phyloP scores from a whole-genome alignment of 2,888 invertebrate genomes.

The Protonemura montana region DNA sequence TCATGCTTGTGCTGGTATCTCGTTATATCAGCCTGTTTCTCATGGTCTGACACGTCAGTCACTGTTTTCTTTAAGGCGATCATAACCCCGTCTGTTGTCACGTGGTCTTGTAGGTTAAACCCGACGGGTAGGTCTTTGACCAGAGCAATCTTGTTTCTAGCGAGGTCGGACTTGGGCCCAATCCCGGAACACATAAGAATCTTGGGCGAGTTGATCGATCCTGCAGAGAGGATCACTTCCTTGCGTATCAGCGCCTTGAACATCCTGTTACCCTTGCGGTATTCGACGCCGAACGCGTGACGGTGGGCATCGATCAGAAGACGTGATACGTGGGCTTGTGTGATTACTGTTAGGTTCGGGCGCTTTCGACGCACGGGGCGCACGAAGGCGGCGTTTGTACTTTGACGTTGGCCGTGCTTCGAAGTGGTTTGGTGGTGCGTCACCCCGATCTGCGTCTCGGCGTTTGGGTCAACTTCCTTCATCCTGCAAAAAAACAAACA shows the following conservation, averaged over 20 bases:
- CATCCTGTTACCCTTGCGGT: constrained; percentile 52
- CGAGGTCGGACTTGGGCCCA: constrained; percentile 67
- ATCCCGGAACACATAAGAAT: constrained; percentile 72
- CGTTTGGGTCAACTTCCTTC: constrained; percentile 58
- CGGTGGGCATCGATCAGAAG: constrained; percentile 60
- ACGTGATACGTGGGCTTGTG: constrained; percentile 64
- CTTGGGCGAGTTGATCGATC: constrained; percentile 68
- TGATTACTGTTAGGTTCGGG: constrained; percentile 61
- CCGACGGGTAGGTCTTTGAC: constrained; percentile 69
- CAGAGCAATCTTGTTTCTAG: constrained; percentile 61
- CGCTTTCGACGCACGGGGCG: constrained; percentile 67
- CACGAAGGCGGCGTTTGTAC: constrained; percentile 72
- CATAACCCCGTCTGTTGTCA: constrained; percentile 69
- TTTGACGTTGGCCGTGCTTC: constrained; percentile 67
- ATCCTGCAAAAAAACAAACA: too few relatives aligned
- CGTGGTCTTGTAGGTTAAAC: constrained; percentile 69
- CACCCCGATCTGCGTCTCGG: constrained; percentile 64
- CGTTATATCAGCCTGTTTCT: constrained; percentile 51
- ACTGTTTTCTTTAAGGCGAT: constrained; percentile 59
- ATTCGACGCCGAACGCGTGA: constrained; percentile 64
- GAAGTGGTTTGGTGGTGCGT: constrained; percentile 71
- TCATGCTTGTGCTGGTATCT: constrained; percentile 50
- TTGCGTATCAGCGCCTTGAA: constrained; percentile 61
- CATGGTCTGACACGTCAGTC: constrained; percentile 50
- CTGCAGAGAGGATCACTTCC: constrained; percentile 70